A percentile compares a stretch with the other conserved stretches of the same genome.
phyloP scores from a whole-genome alignment of 2,113 vertebrate genomes.

The Hippocampus mohnikei region DNA sequence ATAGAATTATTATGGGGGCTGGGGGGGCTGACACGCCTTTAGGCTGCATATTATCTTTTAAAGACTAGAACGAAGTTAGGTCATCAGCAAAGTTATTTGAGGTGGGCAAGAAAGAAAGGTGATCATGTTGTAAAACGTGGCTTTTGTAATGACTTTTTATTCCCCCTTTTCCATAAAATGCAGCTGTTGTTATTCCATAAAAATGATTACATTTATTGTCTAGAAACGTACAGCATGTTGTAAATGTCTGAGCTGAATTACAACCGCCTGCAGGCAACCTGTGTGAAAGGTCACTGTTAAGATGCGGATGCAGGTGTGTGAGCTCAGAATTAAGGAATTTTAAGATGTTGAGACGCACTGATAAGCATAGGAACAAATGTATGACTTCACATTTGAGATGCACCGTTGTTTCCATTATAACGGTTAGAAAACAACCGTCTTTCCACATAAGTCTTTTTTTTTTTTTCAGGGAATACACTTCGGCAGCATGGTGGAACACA shows the following conservation, averaged over 20 bases:
- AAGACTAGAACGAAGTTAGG: neutral
- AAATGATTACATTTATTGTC: neutral
- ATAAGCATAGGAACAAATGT: constrained; percentile 45
- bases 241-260: constrained; percentile 12
- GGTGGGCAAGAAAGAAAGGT: constrained; percentile 23
- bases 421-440: constrained; percentile 11
- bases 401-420: constrained; percentile 16
- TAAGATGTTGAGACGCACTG: constrained; percentile 48
- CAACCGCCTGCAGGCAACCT: constrained; percentile 31
- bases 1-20: neutral
- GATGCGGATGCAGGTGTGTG: constrained; percentile 39
- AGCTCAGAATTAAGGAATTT: constrained; percentile 56
- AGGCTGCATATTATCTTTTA: constrained; percentile 9
- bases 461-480: too few species aligned
- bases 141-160: constrained; percentile 42
- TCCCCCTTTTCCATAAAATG: constrained; percentile 29
- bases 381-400: constrained; percentile 47
- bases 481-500: too few species aligned
- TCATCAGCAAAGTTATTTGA: constrained; percentile 21
- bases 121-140: constrained; percentile 29
- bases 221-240: neutral
- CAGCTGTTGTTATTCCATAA: constrained; percentile 38
- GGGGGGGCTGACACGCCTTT: constrained; percentile 11
- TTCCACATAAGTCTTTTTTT: neutral
- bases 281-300: constrained; percentile 43